Conservation (phyloP, 1,140 invertebrate species). For the Diachasma alloeum region DNA sequence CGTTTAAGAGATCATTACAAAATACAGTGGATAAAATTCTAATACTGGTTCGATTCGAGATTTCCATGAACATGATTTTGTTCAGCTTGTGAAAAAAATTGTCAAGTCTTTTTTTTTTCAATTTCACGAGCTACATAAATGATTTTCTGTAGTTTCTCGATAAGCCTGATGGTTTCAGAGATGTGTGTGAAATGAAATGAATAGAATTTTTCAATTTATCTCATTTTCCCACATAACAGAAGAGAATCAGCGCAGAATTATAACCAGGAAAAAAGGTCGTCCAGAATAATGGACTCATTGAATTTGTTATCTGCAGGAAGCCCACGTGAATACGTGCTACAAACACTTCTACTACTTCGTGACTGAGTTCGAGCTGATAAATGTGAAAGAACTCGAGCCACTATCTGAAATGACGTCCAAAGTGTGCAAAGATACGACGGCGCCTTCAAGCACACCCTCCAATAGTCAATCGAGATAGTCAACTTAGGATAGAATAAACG, state of each 20-base stretch:
- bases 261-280: slow-evolving; percentile 37
- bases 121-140: neutral
- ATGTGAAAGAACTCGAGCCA: slow-evolving; percentile 88
- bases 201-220: no score
- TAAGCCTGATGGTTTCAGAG: no score
- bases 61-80: no score
- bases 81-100: no score
- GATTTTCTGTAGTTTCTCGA: neutral
- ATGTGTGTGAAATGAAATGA: no score
- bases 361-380: slow-evolving; percentile 86
- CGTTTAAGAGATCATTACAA: no score
- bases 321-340: slow-evolving; percentile 96
- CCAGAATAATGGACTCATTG: neutral
- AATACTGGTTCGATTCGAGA: no score
- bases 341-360: slow-evolving; percentile 98
- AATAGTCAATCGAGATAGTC: slow-evolving; percentile 52
- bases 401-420: slow-evolving; percentile 78
- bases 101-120: neutral
- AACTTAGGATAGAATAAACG: neutral
- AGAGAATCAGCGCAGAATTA: slow-evolving; percentile 1
- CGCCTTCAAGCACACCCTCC: slow-evolving; percentile 39
- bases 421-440: slow-evolving; percentile 70
- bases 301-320: slow-evolving; percentile 73
- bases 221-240: no score
- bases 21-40: no score